Evolutionary conservation across 2,888 invertebrate genomes (phyloP).

Genomic region (Byasa hedistus): DNA sequence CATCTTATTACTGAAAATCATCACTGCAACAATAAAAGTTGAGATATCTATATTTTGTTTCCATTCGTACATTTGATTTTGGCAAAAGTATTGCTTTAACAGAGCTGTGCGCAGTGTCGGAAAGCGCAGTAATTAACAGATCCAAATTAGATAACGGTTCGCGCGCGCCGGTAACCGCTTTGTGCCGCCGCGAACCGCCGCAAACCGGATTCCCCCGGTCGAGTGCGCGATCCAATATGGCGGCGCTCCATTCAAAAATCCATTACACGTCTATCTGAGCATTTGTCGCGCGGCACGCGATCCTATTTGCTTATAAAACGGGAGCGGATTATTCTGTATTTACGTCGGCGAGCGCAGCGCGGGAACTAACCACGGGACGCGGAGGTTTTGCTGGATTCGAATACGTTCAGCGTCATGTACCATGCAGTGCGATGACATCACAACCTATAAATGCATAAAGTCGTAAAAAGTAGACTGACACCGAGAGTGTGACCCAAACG

Average conservation of each 20-base stretch:
- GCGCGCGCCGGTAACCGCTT: conserved; percentile 37
- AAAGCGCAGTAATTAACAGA: neutral
- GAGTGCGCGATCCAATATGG: conserved; percentile 57
- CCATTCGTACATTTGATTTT: neutral
- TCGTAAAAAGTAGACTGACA: no score
- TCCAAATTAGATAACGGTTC: conserved; percentile 28
- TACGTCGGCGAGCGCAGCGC: neutral
- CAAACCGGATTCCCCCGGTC: conserved; percentile 45
- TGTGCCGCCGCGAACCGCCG: conserved; percentile 36
- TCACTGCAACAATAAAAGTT: no score
- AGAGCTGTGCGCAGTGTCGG: neutral
- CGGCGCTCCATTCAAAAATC: conserved; percentile 38
- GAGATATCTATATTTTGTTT: neutral
- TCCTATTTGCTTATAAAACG: conserved; percentile 17
- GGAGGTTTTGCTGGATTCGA: no score
- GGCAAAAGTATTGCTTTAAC: neutral
- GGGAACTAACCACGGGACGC: neutral
- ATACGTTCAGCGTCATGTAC: no score
- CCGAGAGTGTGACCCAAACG: no score
- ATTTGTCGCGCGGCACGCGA: conserved; percentile 6
- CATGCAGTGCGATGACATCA: no score
- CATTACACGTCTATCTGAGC: conserved; percentile 23
- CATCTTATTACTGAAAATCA: neutral
- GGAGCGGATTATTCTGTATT: conserved; percentile 9
- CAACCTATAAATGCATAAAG: no score